Conservation (phyloP, 2,113 vertebrate genomes). For the Electrona antarctica region DNA sequence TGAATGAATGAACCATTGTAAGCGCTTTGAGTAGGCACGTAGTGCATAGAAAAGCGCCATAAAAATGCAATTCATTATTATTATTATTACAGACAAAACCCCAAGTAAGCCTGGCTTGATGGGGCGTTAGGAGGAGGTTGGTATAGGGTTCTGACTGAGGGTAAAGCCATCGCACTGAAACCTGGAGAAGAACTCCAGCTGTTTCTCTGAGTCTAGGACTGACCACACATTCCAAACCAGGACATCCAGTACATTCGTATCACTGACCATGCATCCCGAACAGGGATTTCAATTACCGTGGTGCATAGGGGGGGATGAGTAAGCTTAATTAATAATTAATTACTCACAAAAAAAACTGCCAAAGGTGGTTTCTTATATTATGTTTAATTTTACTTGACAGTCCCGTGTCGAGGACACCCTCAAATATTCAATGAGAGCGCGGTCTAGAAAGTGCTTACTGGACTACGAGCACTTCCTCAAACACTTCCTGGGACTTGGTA, state of each 20-base stretch:
- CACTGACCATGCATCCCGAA: too few species aligned
- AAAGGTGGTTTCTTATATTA: too few species aligned
- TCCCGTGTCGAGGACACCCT: conserved; percentile 29
- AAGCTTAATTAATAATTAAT: conserved; percentile 31
- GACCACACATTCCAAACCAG: conserved; percentile 26
- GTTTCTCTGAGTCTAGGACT: conserved; percentile 11
- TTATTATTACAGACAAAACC: too few species aligned
- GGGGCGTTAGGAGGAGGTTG: neutral
- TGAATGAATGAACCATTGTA: too few species aligned
- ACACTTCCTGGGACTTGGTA: conserved; percentile 72
- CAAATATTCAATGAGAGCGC: conserved; percentile 71
- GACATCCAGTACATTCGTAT: neutral
- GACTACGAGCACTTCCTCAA: conserved; percentile 62
- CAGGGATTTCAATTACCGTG: too few species aligned
- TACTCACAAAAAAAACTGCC: too few species aligned
- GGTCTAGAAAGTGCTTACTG: conserved; percentile 62
- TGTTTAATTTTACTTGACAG: conserved; percentile 43
- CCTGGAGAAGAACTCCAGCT: neutral
- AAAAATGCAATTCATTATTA: too few species aligned
- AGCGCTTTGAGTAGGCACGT: too few species aligned
- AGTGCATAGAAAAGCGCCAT: too few species aligned
- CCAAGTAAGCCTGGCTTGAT: too few species aligned
- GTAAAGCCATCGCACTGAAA: neutral
- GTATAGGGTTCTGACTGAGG: neutral
- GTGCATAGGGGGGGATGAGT: conserved; percentile 22